Percentiles rank a stretch among this genome's conserved stretches.
Conservation (phyloP, 2,113 vertebrate genomes). For the Verasper variegatus region DNA sequence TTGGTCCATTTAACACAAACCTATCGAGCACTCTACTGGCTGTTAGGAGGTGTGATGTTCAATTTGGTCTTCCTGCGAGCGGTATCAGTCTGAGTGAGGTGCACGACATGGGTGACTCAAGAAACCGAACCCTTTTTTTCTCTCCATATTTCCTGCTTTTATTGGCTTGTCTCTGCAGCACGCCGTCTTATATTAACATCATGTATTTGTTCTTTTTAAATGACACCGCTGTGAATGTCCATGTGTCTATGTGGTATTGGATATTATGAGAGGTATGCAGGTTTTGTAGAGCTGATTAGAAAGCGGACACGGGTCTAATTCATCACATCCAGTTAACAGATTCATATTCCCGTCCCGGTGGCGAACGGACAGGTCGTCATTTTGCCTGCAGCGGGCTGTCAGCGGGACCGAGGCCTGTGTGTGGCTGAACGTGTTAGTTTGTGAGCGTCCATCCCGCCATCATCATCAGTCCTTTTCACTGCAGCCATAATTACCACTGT, state of each 20-base stretch:
- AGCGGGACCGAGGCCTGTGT: constrained; percentile 44
- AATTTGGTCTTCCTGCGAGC: constrained; percentile 11
- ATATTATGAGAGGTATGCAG: constrained; percentile 34
- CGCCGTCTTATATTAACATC: constrained; percentile 1
- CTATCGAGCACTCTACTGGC: not conserved
- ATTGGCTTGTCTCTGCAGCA: constrained; percentile 9
- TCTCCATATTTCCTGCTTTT: constrained; percentile 7
- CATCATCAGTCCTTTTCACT: constrained; percentile 64
- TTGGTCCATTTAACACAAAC: constrained; percentile 39
- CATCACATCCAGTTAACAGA: constrained; percentile 60
- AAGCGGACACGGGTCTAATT: constrained; percentile 57
- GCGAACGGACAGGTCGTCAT: constrained; percentile 63
- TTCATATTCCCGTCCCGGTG: constrained; percentile 31
- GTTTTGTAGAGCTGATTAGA: constrained; percentile 62
- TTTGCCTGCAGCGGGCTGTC: constrained; percentile 60
- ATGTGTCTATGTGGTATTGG: constrained; percentile 15
- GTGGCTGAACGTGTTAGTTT: constrained; percentile 42
- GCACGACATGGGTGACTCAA: constrained; percentile 6
- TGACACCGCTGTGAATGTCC: constrained; percentile 7
- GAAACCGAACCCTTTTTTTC: constrained; percentile 2
- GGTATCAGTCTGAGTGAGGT: not conserved
- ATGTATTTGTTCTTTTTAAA: constrained; percentile 15
- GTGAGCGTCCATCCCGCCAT: constrained; percentile 59
- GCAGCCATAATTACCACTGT: constrained; percentile 77
- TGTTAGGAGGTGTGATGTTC: constrained; percentile 1